Conservation (phyloP, 2,888 invertebrate genomes). For the Microplitis manilae region DNA sequence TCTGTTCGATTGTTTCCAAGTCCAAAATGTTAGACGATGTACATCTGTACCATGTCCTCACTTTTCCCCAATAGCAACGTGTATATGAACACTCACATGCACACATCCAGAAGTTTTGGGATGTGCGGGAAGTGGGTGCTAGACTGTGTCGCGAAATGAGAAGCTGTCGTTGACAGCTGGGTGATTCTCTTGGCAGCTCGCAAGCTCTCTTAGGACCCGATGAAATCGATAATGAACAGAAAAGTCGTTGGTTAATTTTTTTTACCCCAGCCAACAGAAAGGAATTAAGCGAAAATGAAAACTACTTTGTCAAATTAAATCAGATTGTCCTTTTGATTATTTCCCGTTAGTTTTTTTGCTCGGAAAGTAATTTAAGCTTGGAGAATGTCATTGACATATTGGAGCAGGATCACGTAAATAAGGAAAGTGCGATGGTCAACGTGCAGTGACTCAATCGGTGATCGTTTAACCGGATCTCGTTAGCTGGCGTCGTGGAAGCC, state of each 20-base stretch:
- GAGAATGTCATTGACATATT: background rate
- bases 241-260: constrained; percentile 11
- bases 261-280: background rate
- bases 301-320: background rate
- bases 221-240: constrained; percentile 63
- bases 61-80: background rate
- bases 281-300: background rate
- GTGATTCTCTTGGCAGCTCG: constrained; percentile 63
- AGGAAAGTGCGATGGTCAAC: constrained; percentile 4
- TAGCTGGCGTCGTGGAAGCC: constrained; percentile 53
- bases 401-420: background rate
- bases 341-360: background rate
- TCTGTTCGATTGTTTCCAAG: background rate
- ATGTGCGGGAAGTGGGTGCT: background rate
- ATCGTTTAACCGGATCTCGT: constrained; percentile 63
- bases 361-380: background rate
- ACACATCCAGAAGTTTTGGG: background rate
- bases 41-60: background rate
- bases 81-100: background rate
- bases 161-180: constrained; percentile 66
- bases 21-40: constrained; percentile 6
- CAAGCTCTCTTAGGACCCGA: constrained; percentile 52
- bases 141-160: constrained; percentile 56
- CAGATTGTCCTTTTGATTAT: background rate
- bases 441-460: constrained; percentile 6